Evolutionary conservation across 2,797 vertebrate species (phyloP), one percentile per base, ranked within the genome.

Genomic region (Danio choprae): DNA sequence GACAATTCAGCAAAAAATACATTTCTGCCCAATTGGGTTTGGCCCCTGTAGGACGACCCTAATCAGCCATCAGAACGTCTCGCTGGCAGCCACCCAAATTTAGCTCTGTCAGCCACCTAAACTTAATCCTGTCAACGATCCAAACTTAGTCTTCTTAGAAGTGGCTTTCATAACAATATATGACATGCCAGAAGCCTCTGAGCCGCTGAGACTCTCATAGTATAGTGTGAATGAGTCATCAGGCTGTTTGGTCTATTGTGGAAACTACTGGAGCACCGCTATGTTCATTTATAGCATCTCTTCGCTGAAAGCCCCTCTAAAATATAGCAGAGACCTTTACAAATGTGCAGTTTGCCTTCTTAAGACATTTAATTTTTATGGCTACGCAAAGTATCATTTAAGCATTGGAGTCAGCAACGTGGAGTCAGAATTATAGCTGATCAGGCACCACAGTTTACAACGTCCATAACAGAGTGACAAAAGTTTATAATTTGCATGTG

Each of bases 241-340:
- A 76, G 60, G 59, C 20, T 50, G 67, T 77, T 64, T 76, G 73
- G 67, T 79, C 43, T 56, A 55, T 70, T 74, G 73, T 75, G 59
- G 73, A 79, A 74, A 79, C 63, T 74, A 65, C 65, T 63, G 64
- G 71, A 75, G 63, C 56, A 63, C 16, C 43, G 56, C 56, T 48
- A 46, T 79, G 65, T 79, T 55, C 70, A 79, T 83, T 69, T 83
- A 63, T 83, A 83, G 63, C 64, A 56, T 62, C 65, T 58, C 51
- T 48, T 77, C 81, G 46, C 55, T 60, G 56, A 46, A 78, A 64
- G 43, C 65, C 55, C 29, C 29, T 68, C 55, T 78, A 58, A 13
- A 70, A 53, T 56, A 22, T 46, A 36, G 29, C 3, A 38, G 16
- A 13, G 22, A 68, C 20, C 38, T 22, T 63, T 78, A 68, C 55